These are phyloP conservation scores for Psittacula derbiana DNA, from an alignment of 2,797 vertebrate species.

Conservation along the genomic window DNA sequence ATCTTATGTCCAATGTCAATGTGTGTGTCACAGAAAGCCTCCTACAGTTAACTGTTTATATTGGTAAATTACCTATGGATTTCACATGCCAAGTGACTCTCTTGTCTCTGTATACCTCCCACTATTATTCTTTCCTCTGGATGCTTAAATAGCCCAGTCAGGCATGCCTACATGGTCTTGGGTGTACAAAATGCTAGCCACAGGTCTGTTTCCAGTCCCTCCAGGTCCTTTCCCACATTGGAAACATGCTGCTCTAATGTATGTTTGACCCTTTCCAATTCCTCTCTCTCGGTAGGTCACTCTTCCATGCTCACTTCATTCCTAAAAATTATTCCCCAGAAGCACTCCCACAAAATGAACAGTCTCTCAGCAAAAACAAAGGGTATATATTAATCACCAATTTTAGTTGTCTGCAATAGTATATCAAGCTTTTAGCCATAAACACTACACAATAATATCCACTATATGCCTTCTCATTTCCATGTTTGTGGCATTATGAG, in stretches of 20 bases:
- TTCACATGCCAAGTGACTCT: neutral
- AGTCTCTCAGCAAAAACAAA: neutral
- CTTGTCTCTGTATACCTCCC: neutral
- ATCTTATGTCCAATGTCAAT: neutral
- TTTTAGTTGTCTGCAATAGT: neutral
- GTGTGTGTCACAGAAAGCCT: neutral
- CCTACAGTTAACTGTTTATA: neutral
- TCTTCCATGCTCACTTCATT: neutral
- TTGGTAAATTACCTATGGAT: neutral
- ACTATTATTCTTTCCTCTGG: neutral
- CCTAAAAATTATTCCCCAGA: neutral
- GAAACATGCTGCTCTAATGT: neutral
- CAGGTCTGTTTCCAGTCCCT: neutral
- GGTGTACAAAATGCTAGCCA: neutral
- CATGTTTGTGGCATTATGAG: rapidly evolving
- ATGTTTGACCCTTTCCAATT: neutral
- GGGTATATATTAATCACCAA: neutral
- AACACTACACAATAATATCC: neutral
- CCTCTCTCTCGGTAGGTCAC: neutral
- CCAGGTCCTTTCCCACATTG: neutral
- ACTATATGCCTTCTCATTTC: neutral
- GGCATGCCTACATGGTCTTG: neutral
- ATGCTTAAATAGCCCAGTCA: neutral
- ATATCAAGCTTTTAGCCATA: neutral
- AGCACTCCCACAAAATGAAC: neutral